Conservation (phyloP, 2,113 vertebrate genomes). For the Petroica traversi region DNA sequence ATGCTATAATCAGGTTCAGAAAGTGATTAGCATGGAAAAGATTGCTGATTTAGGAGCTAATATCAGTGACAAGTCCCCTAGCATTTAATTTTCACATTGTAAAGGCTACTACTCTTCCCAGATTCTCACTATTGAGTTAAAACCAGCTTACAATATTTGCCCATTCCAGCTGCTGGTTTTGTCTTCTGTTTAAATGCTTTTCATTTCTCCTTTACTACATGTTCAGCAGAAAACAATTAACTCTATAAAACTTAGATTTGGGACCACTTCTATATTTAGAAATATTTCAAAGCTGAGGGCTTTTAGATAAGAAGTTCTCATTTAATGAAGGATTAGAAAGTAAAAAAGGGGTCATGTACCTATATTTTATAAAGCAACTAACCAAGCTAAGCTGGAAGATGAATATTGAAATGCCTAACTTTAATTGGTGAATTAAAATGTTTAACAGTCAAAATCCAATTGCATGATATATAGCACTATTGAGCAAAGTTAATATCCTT, state of each 20-base stretch:
- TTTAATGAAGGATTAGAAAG: neutral
- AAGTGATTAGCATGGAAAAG: neutral
- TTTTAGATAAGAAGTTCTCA: neutral
- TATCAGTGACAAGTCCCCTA: neutral
- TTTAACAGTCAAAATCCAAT: neutral
- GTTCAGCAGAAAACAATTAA: neutral
- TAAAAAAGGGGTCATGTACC: neutral
- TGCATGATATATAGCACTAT: neutral
- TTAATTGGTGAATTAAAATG: neutral
- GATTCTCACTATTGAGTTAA: neutral
- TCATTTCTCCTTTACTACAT: neutral
- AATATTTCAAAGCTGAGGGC: neutral
- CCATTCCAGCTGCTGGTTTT: neutral
- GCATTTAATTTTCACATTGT: constrained; percentile 1
- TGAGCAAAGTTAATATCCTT: neutral
- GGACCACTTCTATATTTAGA: neutral
- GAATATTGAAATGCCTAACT: neutral
- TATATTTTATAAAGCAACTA: neutral
- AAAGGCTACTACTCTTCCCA: neutral
- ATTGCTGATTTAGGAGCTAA: neutral
- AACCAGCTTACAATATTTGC: neutral
- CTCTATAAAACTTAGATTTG: neutral
- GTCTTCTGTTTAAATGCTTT: neutral
- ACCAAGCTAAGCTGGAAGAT: neutral
- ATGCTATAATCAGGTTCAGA: neutral